phyloP scores from a whole-genome alignment of 2,797 vertebrate genomes.

The Todus mexicanus region DNA sequence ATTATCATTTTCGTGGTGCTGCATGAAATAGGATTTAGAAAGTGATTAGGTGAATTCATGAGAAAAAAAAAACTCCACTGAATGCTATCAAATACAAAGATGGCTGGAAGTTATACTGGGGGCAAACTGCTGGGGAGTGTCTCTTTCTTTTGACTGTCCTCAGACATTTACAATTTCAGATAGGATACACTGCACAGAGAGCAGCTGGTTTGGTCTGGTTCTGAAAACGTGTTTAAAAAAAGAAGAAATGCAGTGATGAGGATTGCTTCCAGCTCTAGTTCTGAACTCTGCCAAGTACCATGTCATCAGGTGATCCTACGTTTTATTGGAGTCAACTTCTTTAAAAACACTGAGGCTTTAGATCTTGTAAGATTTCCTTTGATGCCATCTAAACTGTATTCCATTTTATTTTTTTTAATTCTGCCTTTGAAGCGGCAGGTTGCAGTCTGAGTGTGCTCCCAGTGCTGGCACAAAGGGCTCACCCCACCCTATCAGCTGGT shows the following conservation, averaged over 20 bases:
- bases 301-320: background rate
- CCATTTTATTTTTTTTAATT: background rate
- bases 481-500: background rate
- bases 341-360: background rate
- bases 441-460: background rate
- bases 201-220: background rate
- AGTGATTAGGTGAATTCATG: constrained; percentile 25
- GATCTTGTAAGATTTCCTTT: background rate
- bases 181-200: background rate
- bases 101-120: background rate
- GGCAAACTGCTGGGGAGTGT: background rate
- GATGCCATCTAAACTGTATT: background rate
- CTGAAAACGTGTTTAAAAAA: background rate
- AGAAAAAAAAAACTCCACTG: background rate
- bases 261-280: background rate
- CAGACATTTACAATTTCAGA: background rate
- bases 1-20: constrained; percentile 10
- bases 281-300: background rate
- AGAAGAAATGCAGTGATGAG: background rate
- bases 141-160: background rate
- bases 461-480: background rate
- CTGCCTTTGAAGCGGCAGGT: background rate
- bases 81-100: background rate
- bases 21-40: constrained; percentile 40
- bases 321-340: background rate